phyloP scores from a whole-genome alignment of 2,113 vertebrate genomes.

The Rhabdomys dilectus region DNA sequence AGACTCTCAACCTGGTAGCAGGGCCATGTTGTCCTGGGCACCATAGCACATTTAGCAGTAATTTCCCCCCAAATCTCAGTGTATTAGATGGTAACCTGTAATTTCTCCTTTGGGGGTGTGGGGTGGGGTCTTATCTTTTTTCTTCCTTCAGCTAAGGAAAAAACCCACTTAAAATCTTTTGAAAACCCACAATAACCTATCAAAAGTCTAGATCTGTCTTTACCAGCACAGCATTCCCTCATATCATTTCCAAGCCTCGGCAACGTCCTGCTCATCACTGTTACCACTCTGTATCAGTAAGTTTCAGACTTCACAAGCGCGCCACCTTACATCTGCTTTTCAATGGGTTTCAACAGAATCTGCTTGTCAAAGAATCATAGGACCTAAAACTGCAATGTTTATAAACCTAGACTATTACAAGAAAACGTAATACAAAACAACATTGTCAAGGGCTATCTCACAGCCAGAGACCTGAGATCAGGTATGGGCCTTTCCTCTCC shows the following conservation, averaged over 20 bases:
- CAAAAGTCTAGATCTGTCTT: neutral
- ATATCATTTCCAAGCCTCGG: neutral
- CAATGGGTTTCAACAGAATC: neutral
- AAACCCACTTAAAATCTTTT: constrained; percentile 14
- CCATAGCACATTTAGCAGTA: neutral
- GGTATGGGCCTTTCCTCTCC: neutral
- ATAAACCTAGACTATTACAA: neutral
- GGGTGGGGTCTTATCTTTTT: neutral
- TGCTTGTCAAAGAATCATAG: constrained; percentile 6
- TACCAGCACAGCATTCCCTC: neutral
- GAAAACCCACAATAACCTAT: neutral
- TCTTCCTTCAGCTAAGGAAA: neutral
- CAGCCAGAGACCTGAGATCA: neutral
- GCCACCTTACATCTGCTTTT: neutral
- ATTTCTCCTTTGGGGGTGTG: neutral
- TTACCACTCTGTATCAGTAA: neutral
- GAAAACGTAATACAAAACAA: neutral
- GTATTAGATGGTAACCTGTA: neutral
- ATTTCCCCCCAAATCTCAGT: neutral
- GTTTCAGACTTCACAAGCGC: neutral
- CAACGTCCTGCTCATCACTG: neutral
- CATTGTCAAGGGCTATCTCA: constrained; percentile 11
- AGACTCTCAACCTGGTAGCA: neutral
- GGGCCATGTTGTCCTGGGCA: neutral
- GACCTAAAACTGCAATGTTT: neutral